Conservation (phyloP, 2,797 vertebrate species). For the Takifugu rubripes region DNA sequence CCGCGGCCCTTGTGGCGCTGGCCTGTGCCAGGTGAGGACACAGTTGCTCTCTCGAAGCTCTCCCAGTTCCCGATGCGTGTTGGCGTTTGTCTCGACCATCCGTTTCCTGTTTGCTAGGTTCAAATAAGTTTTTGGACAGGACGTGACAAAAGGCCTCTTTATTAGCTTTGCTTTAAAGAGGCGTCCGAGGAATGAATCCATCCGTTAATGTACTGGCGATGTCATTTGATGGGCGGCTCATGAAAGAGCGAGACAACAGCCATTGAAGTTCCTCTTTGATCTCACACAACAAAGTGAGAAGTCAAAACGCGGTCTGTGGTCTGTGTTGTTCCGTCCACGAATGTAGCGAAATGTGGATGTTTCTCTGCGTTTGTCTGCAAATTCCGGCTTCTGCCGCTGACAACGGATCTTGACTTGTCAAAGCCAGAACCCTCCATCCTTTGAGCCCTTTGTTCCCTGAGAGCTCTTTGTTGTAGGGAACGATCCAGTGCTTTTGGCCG, state of each 20-base stretch:
- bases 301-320: not conserved
- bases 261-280: too few relatives aligned
- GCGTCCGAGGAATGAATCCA: not conserved
- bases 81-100: too few relatives aligned
- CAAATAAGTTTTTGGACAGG: too few relatives aligned
- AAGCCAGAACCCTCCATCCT: slow-evolving; percentile 67
- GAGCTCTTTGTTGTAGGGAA: slow-evolving; percentile 68
- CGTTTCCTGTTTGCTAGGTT: too few relatives aligned
- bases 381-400: slow-evolving; percentile 60
- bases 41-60: not conserved
- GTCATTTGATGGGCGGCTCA: too few relatives aligned
- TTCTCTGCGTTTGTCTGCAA: slow-evolving; percentile 23
- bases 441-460: slow-evolving; percentile 64
- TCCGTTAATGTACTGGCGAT: slow-evolving; percentile 5
- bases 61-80: not conserved
- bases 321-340: not conserved
- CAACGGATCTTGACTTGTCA: slow-evolving; percentile 68
- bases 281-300: not conserved
- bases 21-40: slow-evolving; percentile 91
- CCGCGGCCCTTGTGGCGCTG: slow-evolving; percentile 94
- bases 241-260: too few relatives aligned
- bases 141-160: too few relatives aligned
- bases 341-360: slow-evolving; percentile 3
- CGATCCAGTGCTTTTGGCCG: slow-evolving; percentile 37
- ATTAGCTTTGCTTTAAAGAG: not conserved